These are phyloP conservation scores for Paedocypris sp. DNA, from an alignment of 2,113 vertebrate genomes.

Conservation along the genomic window DNA sequence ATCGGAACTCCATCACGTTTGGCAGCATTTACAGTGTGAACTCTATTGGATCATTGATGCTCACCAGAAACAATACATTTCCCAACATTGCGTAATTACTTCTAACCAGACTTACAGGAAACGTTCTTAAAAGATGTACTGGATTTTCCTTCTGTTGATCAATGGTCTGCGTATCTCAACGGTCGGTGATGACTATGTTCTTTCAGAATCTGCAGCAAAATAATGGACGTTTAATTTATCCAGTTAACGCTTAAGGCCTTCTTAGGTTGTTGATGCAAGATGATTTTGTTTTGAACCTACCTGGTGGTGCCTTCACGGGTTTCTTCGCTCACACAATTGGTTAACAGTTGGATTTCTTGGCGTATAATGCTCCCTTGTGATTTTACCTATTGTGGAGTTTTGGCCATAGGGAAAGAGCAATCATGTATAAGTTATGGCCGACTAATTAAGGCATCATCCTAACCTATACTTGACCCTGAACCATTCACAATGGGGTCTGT, in stretches of 20 bases:
- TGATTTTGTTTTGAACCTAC: neutral
- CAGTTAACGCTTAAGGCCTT: too few species aligned
- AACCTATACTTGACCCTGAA: constrained; percentile 64
- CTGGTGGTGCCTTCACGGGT: neutral
- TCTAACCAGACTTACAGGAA: constrained; percentile 54
- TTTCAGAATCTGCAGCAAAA: too few species aligned
- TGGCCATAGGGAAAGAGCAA: constrained; percentile 45
- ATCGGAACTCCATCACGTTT: constrained; percentile 44
- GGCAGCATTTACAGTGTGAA: constrained; percentile 42
- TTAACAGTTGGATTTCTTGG: constrained; percentile 25
- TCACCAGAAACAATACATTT: constrained; percentile 49
- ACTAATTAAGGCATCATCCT: constrained; percentile 78
- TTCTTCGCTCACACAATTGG: neutral
- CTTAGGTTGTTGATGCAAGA: constrained; percentile 16
- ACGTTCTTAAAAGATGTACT: constrained; percentile 34
- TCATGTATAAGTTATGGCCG: constrained; percentile 78
- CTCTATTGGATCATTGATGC: constrained; percentile 38
- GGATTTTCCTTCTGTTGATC: neutral
- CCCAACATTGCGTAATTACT: constrained; percentile 51
- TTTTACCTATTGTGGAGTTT: constrained; percentile 36
- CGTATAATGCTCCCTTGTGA: constrained; percentile 26
- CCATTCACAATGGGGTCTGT: constrained; percentile 64
- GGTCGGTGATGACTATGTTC: too few species aligned
- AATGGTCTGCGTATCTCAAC: too few species aligned
- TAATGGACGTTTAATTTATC: too few species aligned